These are phyloP conservation scores for Corythornis madagascariensis DNA, from an alignment of 2,113 vertebrate genomes.

Conservation along the genomic window DNA sequence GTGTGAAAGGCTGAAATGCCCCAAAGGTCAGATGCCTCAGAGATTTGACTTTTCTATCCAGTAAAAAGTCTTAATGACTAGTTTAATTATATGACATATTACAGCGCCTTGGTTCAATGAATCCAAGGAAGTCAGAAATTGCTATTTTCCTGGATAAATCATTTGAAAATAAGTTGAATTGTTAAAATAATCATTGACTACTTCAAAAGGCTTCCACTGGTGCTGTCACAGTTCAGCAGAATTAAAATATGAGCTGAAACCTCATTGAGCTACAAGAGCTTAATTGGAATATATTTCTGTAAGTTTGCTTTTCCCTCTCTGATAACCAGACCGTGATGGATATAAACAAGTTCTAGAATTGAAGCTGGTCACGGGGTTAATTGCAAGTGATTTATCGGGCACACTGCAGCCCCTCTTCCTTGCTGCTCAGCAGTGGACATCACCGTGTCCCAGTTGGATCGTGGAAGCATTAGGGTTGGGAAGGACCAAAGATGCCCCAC, in stretches of 20 bases:
- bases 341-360: not conserved
- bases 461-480: too few relatives aligned
- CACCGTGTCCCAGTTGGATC: fast-evolving
- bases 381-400: not conserved
- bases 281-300: not conserved
- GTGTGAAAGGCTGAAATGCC: slow-evolving; percentile 62
- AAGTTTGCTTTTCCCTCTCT: not conserved
- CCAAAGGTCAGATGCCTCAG: slow-evolving; percentile 27
- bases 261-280: slow-evolving; percentile 11
- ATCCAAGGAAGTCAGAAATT: not conserved
- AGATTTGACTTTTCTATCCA: slow-evolving; percentile 31
- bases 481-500: not conserved
- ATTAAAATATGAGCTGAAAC: not conserved
- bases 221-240: not conserved
- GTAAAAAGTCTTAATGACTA: slow-evolving; percentile 36
- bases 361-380: not conserved
- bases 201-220: slow-evolving; percentile 6
- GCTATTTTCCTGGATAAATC: not conserved
- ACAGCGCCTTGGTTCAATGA: not conserved
- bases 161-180: slow-evolving; percentile 29
- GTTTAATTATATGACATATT: slow-evolving; percentile 42
- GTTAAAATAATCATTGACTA: slow-evolving; percentile 30
- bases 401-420: not conserved
- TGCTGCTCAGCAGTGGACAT: not conserved
- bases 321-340: not conserved